These are phyloP conservation scores for Melangyna quadrimaculata DNA, from an alignment of 2,888 invertebrate genomes.

Conservation along the genomic window DNA sequence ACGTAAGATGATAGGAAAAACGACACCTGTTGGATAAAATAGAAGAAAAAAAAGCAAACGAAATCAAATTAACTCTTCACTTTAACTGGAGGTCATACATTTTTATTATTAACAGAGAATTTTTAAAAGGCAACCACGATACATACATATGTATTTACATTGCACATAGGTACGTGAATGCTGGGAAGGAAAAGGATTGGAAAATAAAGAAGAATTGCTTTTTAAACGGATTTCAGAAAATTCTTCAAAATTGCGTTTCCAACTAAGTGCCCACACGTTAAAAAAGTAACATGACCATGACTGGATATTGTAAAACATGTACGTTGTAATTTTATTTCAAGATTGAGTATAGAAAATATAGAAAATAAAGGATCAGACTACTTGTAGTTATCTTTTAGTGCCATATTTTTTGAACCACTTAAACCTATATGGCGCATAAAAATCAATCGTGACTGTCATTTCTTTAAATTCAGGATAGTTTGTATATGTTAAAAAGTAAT, in stretches of 20 bases:
- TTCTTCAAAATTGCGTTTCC: neutral
- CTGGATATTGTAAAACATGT: neutral
- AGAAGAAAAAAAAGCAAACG: constrained; percentile 4
- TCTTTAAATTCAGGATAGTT: too few species aligned
- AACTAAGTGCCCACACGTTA: neutral
- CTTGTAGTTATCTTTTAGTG: too few species aligned
- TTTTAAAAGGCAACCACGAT: neutral
- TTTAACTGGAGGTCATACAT: neutral
- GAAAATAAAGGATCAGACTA: too few species aligned
- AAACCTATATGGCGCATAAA: too few species aligned
- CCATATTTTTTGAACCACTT: too few species aligned
- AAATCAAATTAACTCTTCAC: constrained; percentile 18
- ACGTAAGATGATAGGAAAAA: constrained; percentile 95
- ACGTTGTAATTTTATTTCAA: neutral
- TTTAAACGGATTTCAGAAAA: neutral
- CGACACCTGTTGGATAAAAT: constrained; percentile 84
- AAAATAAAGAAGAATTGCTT: neutral
- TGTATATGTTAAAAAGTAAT: too few species aligned
- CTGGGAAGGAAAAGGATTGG: neutral
- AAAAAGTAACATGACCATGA: neutral
- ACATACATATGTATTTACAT: neutral
- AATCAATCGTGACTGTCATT: too few species aligned
- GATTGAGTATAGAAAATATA: neutral
- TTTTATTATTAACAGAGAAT: constrained; percentile 3
- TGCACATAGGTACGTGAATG: neutral